A percentile compares a stretch with the other conserved stretches of the same genome.
These are phyloP conservation scores for Acrobasis suavella DNA, from an alignment of 2,888 invertebrate genomes.

Conservation along the genomic window DNA sequence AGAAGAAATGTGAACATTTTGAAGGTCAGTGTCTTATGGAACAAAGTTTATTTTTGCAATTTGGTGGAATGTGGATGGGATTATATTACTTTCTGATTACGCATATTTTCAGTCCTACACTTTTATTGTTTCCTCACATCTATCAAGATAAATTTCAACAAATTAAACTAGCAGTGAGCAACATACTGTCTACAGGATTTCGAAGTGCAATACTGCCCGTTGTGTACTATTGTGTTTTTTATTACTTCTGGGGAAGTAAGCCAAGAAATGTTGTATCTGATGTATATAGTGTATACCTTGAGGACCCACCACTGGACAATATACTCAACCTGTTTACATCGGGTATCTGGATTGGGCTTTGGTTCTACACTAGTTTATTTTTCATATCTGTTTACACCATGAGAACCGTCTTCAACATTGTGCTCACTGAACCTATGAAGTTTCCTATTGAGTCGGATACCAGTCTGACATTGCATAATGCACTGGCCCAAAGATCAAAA, in stretches of 20 bases:
- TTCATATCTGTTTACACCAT: slow-evolving; percentile 87
- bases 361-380: slow-evolving; percentile 87
- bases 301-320: slow-evolving; percentile 76
- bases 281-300: slow-evolving; percentile 78
- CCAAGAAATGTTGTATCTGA: slow-evolving; percentile 77
- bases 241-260: slow-evolving; percentile 83
- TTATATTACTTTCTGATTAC: slow-evolving; percentile 80
- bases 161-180: slow-evolving; percentile 82
- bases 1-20: slow-evolving; percentile 67
- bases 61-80: slow-evolving; percentile 87
- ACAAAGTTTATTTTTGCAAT: slow-evolving; percentile 85
- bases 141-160: slow-evolving; percentile 87
- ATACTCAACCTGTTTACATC: slow-evolving; percentile 70
- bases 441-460: slow-evolving; percentile 83
- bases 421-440: slow-evolving; percentile 86
- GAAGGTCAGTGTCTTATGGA: slow-evolving; percentile 84
- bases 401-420: slow-evolving; percentile 86
- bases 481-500: slow-evolving; percentile 83
- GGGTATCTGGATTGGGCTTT: slow-evolving; percentile 84
- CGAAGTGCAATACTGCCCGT: slow-evolving; percentile 84
- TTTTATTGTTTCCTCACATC: slow-evolving; percentile 86
- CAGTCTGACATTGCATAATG: slow-evolving; percentile 82
- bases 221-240: slow-evolving; percentile 83
- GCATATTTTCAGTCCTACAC: slow-evolving; percentile 78
- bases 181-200: slow-evolving; percentile 83